These are phyloP conservation scores for Dolichallabes microphthalmus DNA, from an alignment of 2,113 vertebrate species.

Conservation along the genomic window DNA sequence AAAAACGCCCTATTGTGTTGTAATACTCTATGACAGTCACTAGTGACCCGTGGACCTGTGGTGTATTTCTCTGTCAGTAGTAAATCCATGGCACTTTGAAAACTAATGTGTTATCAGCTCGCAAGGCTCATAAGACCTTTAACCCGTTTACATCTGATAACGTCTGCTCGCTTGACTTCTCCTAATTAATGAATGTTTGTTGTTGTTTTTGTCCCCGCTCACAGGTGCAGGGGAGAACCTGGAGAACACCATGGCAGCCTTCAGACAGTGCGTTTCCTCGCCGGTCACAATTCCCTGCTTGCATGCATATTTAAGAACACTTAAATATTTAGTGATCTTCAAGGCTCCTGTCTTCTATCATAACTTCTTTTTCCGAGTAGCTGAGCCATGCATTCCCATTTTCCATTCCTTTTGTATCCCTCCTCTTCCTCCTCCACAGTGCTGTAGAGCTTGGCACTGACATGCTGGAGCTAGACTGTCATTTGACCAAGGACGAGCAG, in stretches of 20 bases:
- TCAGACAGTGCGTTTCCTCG: constrained; percentile 85
- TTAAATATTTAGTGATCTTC: not conserved
- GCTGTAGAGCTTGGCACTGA: constrained; percentile 91
- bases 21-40: not conserved
- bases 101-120: not conserved
- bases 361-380: not conserved
- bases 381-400: not conserved
- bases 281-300: not conserved
- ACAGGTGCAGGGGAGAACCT: constrained; percentile 94
- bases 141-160: not conserved
- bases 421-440: constrained; percentile 64
- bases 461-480: constrained; percentile 97
- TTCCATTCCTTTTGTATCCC: not conserved
- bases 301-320: constrained; percentile 1
- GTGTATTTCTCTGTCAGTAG: not conserved
- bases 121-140: not conserved
- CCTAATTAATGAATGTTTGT: constrained; percentile 20
- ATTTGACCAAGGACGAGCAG: constrained; percentile 91
- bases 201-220: constrained; percentile 52
- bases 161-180: not conserved
- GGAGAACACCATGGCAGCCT: constrained; percentile 97
- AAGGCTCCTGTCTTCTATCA: not conserved
- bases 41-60: not conserved
- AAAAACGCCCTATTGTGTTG: not conserved
- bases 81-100: not conserved